Evolutionary conservation across 2,888 invertebrate species (phyloP), one percentile per base, ranked within the genome.

Genomic region (Leptopilina myrica): DNA sequence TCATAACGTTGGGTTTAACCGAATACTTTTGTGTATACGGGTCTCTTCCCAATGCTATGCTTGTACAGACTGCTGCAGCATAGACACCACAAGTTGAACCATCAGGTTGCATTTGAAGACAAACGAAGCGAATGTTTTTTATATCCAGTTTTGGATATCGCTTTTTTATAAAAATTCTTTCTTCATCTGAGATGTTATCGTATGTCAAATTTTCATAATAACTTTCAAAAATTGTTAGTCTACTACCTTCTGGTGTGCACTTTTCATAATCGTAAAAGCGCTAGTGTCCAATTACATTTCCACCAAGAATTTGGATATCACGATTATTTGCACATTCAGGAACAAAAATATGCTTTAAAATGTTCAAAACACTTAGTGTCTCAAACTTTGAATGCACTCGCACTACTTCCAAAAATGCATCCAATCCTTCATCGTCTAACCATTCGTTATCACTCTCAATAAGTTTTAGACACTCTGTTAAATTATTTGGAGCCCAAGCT

Each of bases 81-180:
- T 80, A 80, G 1, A 80, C 80, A 3, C 80, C 79, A 11, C 80
- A 82, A 66, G 76, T 76, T 43, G 56, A 76, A 4, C 5, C 33
- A 62, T 82, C 80, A 0, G 78, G 73, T 56, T 80, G 82, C 56
- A 53, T 53, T 53, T 53, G 53, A 53, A 53, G 11, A 53, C 3
- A 8, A 2, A 5, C 6, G 3, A 53, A 2, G 53, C 2, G 2
- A 9, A 53, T 8, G 53, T 5, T 12, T 5, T 53, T 53, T 8
- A 5, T 8, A 5, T 4, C 7, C 6, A 53, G 2, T 53, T 53
- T 53, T 53, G 53, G 5, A 53, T 53, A 53, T 53, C 53, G 5
- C 0, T 53, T 53, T 53, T 8, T 53, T 53, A 53, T 53, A 5
- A 53, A 53, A 12, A 53, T 53, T 2, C 7, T 9, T 53, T 53